Percentiles rank a stretch among this genome's conserved stretches.
Conservation (phyloP, 2,888 invertebrate species). For the Syrphus vitripennis region DNA sequence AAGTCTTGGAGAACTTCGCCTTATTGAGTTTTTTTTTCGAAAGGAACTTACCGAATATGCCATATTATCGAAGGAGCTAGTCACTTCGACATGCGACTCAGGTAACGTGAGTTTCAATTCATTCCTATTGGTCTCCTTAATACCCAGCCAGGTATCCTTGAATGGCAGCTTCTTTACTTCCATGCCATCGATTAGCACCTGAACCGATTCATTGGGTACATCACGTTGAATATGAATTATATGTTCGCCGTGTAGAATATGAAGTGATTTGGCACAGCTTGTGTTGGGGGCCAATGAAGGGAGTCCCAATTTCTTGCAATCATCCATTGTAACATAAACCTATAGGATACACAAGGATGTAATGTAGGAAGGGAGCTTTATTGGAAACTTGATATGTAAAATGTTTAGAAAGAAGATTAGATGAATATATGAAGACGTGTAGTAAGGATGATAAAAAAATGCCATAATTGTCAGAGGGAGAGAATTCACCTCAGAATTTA, state of each 20-base stretch:
- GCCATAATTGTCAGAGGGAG: background rate
- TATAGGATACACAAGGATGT: constrained; percentile 73
- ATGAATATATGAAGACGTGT: constrained; percentile 12
- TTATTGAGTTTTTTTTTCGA: background rate
- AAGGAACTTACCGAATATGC: constrained; percentile 81
- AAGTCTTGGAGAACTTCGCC: background rate
- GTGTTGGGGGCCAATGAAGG: constrained; percentile 74
- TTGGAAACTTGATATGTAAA: background rate
- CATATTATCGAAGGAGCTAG: constrained; percentile 80
- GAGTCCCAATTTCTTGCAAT: constrained; percentile 83
- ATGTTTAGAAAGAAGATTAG: constrained; percentile 16
- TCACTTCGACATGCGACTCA: constrained; percentile 88
- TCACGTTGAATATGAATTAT: constrained; percentile 83
- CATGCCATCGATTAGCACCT: constrained; percentile 79
- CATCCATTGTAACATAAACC: constrained; percentile 88
- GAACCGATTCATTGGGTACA: constrained; percentile 78
- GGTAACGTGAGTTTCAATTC: constrained; percentile 85
- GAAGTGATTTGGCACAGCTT: constrained; percentile 86
- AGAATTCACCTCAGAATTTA: background rate
- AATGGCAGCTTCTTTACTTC: constrained; percentile 81
- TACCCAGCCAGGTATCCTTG: constrained; percentile 85
- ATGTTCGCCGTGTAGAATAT: constrained; percentile 86
- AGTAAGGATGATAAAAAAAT: background rate
- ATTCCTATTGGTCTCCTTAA: constrained; percentile 83
- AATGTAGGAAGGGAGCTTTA: constrained; percentile 9